Base-by-base conservation (phyloP, 2,113 vertebrate species). In the Bubo scandiacus region DNA sequence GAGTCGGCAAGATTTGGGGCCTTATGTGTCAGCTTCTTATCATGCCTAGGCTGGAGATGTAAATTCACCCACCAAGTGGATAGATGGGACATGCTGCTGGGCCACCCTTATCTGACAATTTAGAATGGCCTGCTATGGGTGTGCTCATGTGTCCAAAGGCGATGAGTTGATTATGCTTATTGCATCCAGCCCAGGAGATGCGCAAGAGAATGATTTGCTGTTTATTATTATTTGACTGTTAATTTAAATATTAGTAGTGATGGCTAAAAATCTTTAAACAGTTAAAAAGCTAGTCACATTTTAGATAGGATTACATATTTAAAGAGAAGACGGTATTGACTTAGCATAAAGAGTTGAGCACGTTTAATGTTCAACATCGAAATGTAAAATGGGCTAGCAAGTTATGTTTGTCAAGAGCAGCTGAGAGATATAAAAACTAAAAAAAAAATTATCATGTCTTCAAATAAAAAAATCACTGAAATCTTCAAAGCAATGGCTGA, bases 141-240 rank as follows among this genome's bases (percentile, higher is more conserved):
- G 12, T 57, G 72, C 16, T 9, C 5, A 0, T 0, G 0, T 2
- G 17, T 11, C 43, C 30, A 25, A 34, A 27, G 4, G 58, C 19
- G 52, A 55, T 0, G 4, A 1, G 1, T 2, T 27, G 43, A 9
- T 42, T 27, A 42, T 32, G 57, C 10, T 2, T 42, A 34, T 47
- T 8, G 0, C 43, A 26, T 25, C 25, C n/a, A 27, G 62, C 42
- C 42, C 34, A 32, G n/a, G 20, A 21, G 67, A 72, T 3, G 4
- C n/a, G 14, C 34, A 15, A 7, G 47, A 55, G n/a, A 51, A 30
- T 11, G 6, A 40, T 54, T 38, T 38, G 17, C 9, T 81, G 25
- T 26, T 42, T n/a, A 47, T 42, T 17, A 42, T 26, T 20, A 52
- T 45, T 51, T 63, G 13, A 19, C 22, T 71, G n/a, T 25, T 32